Evolutionary conservation across 2,113 vertebrate genomes (phyloP).

Genomic region (Xiphias gladius): DNA sequence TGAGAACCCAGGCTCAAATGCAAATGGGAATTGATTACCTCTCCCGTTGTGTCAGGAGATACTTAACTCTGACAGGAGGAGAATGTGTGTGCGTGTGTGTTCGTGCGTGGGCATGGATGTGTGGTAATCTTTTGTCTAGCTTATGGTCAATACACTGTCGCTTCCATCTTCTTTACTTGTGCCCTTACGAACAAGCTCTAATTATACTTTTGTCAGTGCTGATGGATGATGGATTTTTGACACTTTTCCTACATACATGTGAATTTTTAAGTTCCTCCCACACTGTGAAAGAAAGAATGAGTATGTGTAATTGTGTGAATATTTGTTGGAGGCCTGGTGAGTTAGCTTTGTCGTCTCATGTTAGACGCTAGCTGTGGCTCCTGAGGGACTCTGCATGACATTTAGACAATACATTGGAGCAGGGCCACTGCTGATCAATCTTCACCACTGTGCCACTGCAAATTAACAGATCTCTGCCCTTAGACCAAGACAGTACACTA

Average conservation of each 20-base stretch:
- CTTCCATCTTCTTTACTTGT: slow-evolving; percentile 42
- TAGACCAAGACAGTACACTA: not conserved
- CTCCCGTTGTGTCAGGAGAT: slow-evolving; percentile 47
- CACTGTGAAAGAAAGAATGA: not conserved
- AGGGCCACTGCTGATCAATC: slow-evolving; percentile 36
- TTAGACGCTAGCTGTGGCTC: slow-evolving; percentile 24
- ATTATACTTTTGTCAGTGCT: slow-evolving; percentile 43
- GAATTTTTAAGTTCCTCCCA: fast-evolving
- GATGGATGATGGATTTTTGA: slow-evolving; percentile 54
- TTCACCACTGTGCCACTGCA: slow-evolving; percentile 25
- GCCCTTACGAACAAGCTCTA: slow-evolving; percentile 29
- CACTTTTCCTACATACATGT: not conserved
- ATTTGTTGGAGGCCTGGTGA: not conserved
- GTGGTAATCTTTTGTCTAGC: slow-evolving; percentile 25
- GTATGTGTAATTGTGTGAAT: not conserved
- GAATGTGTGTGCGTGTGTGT: slow-evolving; percentile 33
- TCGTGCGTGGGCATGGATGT: slow-evolving; percentile 4
- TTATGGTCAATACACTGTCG: slow-evolving; percentile 28
- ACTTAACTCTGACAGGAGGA: slow-evolving; percentile 48
- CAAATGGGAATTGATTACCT: slow-evolving; percentile 72
- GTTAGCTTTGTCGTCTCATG: slow-evolving; percentile 24
- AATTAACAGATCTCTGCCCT: slow-evolving; percentile 37
- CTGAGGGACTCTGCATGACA: slow-evolving; percentile 43
- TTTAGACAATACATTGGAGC: slow-evolving; percentile 35
- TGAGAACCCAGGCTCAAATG: slow-evolving; percentile 63